These are phyloP conservation scores for Acipenser ruthenus DNA, from an alignment of 2,797 vertebrate genomes.

Conservation along the genomic window DNA sequence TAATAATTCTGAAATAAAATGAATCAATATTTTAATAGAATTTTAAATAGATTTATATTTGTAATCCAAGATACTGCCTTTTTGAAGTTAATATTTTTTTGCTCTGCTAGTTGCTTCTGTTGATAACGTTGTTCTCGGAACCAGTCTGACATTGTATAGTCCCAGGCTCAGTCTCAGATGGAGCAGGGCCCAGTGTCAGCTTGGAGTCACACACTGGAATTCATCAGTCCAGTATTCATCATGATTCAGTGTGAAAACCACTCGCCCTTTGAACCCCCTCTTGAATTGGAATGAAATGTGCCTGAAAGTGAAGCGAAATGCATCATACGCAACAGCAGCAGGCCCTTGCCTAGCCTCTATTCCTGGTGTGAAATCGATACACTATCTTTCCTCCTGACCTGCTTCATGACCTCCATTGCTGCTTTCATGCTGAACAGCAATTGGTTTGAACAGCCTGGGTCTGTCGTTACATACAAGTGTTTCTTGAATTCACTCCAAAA, in stretches of 20 bases:
- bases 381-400: slow-evolving; percentile 81
- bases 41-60: too few species aligned
- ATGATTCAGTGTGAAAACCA: slow-evolving; percentile 69
- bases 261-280: slow-evolving; percentile 63
- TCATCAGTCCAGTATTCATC: slow-evolving; percentile 71
- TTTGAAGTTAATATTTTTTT: too few species aligned
- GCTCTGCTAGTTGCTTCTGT: slow-evolving; percentile 6
- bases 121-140: not conserved
- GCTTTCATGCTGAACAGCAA: slow-evolving; percentile 75
- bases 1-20: too few species aligned
- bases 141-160: slow-evolving; percentile 47
- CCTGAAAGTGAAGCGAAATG: slow-evolving; percentile 74
- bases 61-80: too few species aligned
- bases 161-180: slow-evolving; percentile 42
- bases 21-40: too few species aligned
- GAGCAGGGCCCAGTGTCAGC: slow-evolving; percentile 34
- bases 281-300: slow-evolving; percentile 68
- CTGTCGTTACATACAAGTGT: slow-evolving; percentile 66
- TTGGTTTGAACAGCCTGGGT: slow-evolving; percentile 77
- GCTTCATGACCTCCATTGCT: slow-evolving; percentile 75
- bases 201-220: slow-evolving; percentile 64
- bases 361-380: slow-evolving; percentile 82
- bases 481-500: slow-evolving; percentile 44
- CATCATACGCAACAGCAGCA: slow-evolving; percentile 56
- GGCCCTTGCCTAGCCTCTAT: slow-evolving; percentile 56